Conservation (phyloP, 2,113 vertebrate species). For the Bubo blakistoni region DNA sequence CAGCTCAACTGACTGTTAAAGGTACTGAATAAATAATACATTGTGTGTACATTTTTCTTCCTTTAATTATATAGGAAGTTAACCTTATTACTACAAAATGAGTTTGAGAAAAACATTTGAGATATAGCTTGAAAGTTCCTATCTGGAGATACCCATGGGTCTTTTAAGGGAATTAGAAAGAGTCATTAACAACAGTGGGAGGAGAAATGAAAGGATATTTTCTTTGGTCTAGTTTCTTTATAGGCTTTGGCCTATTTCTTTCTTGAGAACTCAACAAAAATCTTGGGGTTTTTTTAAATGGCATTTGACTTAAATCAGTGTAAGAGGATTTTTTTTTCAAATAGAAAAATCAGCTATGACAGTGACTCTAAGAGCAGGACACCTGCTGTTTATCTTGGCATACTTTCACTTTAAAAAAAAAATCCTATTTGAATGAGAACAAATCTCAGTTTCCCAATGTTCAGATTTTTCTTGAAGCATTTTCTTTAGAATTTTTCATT, state of each 20-base stretch:
- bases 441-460: neutral
- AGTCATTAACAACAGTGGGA: neutral
- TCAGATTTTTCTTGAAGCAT: neutral
- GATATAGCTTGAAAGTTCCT: neutral
- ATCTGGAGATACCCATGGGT: neutral
- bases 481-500: neutral
- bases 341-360: neutral
- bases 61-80: neutral
- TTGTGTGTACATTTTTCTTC: neutral
- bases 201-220: neutral
- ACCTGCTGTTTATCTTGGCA: neutral
- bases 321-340: neutral
- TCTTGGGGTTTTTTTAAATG: neutral
- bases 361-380: neutral
- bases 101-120: neutral
- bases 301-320: neutral
- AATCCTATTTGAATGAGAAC: neutral
- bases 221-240: neutral
- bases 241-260: neutral
- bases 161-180: neutral
- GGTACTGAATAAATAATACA: constrained; percentile 72
- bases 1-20: constrained; percentile 86
- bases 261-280: neutral
- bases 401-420: neutral
- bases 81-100: neutral